Evolutionary conservation across 2,113 vertebrate genomes (phyloP), one percentile per base, ranked within the genome.

Genomic region (Limanda limanda): DNA sequence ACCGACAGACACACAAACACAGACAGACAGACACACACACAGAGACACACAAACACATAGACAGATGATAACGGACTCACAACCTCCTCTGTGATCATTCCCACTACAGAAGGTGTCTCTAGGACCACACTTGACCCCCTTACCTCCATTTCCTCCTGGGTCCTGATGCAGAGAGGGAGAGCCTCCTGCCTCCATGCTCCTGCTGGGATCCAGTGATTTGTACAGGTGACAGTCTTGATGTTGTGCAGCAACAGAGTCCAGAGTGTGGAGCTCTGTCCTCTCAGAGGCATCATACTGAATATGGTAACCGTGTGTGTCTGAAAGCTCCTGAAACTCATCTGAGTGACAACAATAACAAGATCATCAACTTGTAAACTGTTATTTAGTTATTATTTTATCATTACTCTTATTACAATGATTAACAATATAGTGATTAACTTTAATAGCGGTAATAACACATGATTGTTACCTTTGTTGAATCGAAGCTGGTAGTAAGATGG

Each of bases 401-500:
- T 14, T 47, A 14, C 15, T 47, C 3, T 47, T 47, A 35, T 51
- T 3, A 24, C 3, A n/a, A 58, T 5, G 35, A 12, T 5, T 17
- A 20, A 21, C 17, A 31, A 24, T 54, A 14, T 13, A 23, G 13
- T 48, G 10, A 62, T 31, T 13, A 21, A 11, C 31, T 9, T 2
- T 6, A 5, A 48, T 1, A 18, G 24, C 40, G 9, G 18, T 15
- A 1, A 35, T 72, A 27, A 47, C 5, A 58, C 23, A 58, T 65
- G 12, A 2, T 51, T 79, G 1, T 25, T 42, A 93, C 88, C 83
- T 80, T 48, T 84, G 73, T 24, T 66, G 13, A 57, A 52, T 9
- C 74, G 78, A 5, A 88, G 68, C 59, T 89, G 79, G 63, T 52
- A 91, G 69, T 66, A 71, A 45, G 85, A 71, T 4, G 80, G n/a